Conservation (phyloP, 2,113 vertebrate genomes). For the Gnathonemus echidnorhynchus region DNA sequence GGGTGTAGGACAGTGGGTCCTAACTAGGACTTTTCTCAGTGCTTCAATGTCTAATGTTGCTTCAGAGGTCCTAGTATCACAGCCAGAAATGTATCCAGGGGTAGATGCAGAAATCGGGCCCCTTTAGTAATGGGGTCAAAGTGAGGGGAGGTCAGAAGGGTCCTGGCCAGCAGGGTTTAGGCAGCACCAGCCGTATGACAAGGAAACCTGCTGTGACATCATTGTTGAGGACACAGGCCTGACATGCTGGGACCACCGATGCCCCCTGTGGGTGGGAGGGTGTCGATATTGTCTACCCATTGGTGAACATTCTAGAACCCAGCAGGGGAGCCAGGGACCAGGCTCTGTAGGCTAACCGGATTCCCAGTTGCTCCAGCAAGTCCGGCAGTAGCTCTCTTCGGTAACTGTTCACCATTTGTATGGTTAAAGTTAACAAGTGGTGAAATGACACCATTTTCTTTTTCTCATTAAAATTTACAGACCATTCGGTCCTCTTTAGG, state of each 20-base stretch:
- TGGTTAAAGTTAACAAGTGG: not conserved
- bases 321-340: not conserved
- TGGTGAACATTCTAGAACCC: not conserved
- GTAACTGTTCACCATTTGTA: not conserved
- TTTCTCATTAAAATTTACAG: not conserved
- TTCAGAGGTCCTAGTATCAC: not conserved
- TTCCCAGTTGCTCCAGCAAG: not conserved
- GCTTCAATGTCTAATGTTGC: not conserved
- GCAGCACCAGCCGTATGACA: slow-evolving; percentile 14
- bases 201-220: slow-evolving; percentile 76
- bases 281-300: not conserved
- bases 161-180: not conserved
- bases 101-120: not conserved
- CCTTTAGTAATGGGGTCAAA: not conserved
- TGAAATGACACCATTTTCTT: not conserved
- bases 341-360: not conserved
- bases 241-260: slow-evolving; percentile 65
- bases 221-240: slow-evolving; percentile 68
- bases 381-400: not conserved
- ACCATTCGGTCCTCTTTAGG: not conserved
- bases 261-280: not conserved
- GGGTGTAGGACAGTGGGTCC: not conserved
- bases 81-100: not conserved
- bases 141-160: not conserved
- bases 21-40: not conserved